Evolutionary conservation across 2,797 vertebrate genomes (phyloP).

Genomic region (Microhierax caerulescens): DNA sequence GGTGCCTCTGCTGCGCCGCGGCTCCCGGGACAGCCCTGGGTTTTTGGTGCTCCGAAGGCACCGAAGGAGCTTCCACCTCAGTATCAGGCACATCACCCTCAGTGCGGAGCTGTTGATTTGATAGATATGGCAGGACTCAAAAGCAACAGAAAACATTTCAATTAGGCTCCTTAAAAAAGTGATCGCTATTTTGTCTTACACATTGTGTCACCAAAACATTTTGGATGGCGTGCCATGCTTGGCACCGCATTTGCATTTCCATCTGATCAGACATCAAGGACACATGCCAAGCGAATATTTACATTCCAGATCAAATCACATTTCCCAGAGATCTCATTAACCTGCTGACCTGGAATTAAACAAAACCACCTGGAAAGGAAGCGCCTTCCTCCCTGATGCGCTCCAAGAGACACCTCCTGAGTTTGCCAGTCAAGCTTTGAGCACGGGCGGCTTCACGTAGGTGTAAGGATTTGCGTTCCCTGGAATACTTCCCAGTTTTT

Average conservation of each 20-base stretch:
- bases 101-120: neutral
- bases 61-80: neutral
- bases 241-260: slow-evolving; percentile 32
- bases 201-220: slow-evolving; percentile 48
- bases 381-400: rapidly evolving
- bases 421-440: neutral
- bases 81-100: neutral
- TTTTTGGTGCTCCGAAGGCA: neutral
- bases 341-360: slow-evolving; percentile 54
- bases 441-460: neutral
- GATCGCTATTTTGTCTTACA: slow-evolving; percentile 18
- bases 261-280: slow-evolving; percentile 46
- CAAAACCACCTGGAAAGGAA: slow-evolving; percentile 49
- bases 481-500: neutral
- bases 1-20: rapidly evolving
- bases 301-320: slow-evolving; percentile 41
- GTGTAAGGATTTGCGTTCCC: neutral
- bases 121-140: neutral
- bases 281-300: slow-evolving; percentile 35
- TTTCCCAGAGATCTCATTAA: slow-evolving; percentile 59
- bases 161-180: neutral
- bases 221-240: slow-evolving; percentile 12
- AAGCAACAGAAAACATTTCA: neutral
- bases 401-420: neutral
- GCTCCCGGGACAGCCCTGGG: neutral